These are phyloP conservation scores for Pseudocheirus occidentalis DNA, from an alignment of 2,797 vertebrate genomes.

Conservation along the genomic window DNA sequence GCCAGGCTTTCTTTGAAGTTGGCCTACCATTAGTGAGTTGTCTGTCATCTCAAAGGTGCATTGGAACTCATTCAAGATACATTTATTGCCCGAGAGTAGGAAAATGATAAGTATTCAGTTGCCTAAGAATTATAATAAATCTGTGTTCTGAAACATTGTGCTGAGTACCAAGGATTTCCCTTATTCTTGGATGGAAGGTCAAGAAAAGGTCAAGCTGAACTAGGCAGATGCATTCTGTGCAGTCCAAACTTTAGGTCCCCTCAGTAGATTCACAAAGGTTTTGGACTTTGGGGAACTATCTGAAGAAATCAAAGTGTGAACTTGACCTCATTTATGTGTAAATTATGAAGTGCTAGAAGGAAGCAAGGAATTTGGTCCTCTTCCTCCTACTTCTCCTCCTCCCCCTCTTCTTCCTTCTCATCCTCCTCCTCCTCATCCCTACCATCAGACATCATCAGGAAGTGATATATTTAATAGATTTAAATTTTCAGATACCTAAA, in stretches of 20 bases:
- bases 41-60: slow-evolving; percentile 74
- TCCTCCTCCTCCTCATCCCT: background rate
- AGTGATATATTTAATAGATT: background rate
- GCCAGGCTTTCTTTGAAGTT: slow-evolving; percentile 71
- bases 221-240: background rate
- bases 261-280: background rate
- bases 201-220: background rate
- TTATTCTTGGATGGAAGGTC: slow-evolving; percentile 15
- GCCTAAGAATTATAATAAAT: slow-evolving; percentile 60
- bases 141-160: slow-evolving; percentile 43
- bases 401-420: too few species aligned
- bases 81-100: slow-evolving; percentile 56
- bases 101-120: slow-evolving; percentile 62
- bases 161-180: background rate
- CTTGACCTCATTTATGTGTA: background rate
- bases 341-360: background rate
- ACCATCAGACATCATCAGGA: background rate
- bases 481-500: background rate
- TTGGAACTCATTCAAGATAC: slow-evolving; percentile 71
- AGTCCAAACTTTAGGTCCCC: background rate
- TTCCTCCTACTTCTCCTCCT: too few species aligned
- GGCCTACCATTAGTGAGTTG: slow-evolving; percentile 59
- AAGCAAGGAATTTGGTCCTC: background rate
- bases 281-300: background rate
- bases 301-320: background rate